phyloP scores from a whole-genome alignment of 2,888 invertebrate genomes.

The Tholera decimalis region DNA sequence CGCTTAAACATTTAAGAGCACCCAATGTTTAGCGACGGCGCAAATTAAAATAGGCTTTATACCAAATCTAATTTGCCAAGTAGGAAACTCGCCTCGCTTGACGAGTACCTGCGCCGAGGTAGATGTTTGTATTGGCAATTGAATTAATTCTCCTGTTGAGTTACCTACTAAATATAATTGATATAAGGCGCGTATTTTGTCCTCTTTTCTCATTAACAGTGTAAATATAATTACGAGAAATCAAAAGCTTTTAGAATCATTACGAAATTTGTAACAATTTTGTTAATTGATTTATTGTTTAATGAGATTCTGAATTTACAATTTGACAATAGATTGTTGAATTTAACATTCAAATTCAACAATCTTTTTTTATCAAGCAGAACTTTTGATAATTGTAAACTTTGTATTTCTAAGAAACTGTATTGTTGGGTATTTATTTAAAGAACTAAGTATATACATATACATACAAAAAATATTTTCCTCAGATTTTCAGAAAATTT shows the following conservation, averaged over 20 bases:
- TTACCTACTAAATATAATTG: slow-evolving; percentile 77
- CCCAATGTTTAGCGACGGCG: slow-evolving; percentile 87
- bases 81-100: slow-evolving; percentile 83
- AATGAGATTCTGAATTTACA: slow-evolving; percentile 14
- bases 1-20: slow-evolving; percentile 89
- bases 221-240: slow-evolving; percentile 66
- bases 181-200: slow-evolving; percentile 67
- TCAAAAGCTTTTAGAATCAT: slow-evolving; percentile 64
- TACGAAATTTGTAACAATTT: slow-evolving; percentile 49
- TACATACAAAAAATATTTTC: too few species aligned
- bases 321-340: too few species aligned
- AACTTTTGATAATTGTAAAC: too few species aligned
- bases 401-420: too few species aligned
- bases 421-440: background rate
- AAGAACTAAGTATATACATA: too few species aligned
- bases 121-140: slow-evolving; percentile 88
- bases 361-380: too few species aligned
- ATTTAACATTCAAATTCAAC: too few species aligned
- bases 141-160: slow-evolving; percentile 87
- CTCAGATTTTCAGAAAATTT: too few species aligned
- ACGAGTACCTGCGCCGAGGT: slow-evolving; percentile 79
- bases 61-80: slow-evolving; percentile 90
- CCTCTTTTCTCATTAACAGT: slow-evolving; percentile 60
- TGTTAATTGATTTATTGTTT: slow-evolving; percentile 37
- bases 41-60: slow-evolving; percentile 91